phyloP scores from a whole-genome alignment of 2,888 invertebrate species.

The Idaea aversata region DNA sequence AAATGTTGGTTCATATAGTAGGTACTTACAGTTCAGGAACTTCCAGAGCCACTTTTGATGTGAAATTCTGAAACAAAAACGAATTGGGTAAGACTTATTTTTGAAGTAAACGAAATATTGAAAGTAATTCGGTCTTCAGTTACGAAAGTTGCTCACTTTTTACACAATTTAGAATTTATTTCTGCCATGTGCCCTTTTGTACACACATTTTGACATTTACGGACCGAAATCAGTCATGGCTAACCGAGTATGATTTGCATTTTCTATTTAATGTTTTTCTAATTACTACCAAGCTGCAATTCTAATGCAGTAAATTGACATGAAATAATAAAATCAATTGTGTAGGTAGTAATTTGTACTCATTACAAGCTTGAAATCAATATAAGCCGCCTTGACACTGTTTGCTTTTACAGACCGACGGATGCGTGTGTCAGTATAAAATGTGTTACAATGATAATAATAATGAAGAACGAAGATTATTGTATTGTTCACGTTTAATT shows the following conservation, averaged over 20 bases:
- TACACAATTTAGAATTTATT: neutral
- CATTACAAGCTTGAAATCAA: conserved; percentile 68
- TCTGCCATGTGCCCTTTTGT: neutral
- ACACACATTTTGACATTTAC: neutral
- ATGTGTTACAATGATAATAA: conserved; percentile 57
- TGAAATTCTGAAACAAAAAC: conserved; percentile 48
- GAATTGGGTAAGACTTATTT: conserved; percentile 3
- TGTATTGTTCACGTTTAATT: conserved; percentile 30
- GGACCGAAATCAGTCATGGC: neutral
- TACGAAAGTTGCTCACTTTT: neutral
- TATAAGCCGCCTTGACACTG: conserved; percentile 71
- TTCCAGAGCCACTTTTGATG: conserved; percentile 29
- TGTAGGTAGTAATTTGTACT: conserved; percentile 52
- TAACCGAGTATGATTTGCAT: neutral
- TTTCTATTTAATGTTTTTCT: neutral
- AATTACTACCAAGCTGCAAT: neutral
- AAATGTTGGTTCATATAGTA: conserved; percentile 15
- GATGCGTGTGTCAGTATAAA: conserved; percentile 57
- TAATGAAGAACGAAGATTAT: conserved; percentile 37
- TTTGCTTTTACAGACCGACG: conserved; percentile 63
- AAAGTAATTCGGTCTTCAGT: neutral
- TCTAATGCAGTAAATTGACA: neutral
- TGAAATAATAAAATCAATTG: conserved; percentile 46
- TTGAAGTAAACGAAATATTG: neutral
- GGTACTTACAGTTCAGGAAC: conserved; percentile 63